phyloP scores from a whole-genome alignment of 1,140 invertebrate species.

The Neotoxoptera formosana region DNA sequence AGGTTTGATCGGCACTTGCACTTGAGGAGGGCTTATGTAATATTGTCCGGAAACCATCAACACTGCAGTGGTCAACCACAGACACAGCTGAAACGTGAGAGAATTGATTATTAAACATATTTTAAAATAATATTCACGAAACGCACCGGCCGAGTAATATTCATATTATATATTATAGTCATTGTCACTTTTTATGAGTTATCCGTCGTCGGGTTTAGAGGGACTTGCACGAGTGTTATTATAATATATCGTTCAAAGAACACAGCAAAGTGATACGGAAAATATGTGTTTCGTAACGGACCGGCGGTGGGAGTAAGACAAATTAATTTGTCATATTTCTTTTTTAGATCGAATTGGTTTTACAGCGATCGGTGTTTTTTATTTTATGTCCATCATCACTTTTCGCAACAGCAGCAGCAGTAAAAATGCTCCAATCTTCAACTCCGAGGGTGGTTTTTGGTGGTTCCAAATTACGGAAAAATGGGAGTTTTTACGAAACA shows the following conservation, averaged over 20 bases:
- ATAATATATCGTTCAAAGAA: neutral
- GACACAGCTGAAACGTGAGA: slow-evolving; percentile 6
- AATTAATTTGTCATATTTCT: neutral
- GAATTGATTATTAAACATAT: neutral
- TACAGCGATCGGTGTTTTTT: no score
- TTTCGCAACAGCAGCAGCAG: no score
- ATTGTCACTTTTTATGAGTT: no score
- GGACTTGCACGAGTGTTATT: no score
- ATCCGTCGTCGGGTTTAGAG: neutral
- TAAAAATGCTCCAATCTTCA: no score
- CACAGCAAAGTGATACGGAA: neutral
- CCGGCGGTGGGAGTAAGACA: neutral
- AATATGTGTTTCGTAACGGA: neutral
- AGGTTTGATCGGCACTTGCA: slow-evolving; percentile 18
- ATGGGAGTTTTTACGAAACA: neutral
- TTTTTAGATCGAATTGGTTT: no score
- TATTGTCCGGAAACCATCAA: slow-evolving; percentile 30
- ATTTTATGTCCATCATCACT: no score
- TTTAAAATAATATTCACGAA: neutral
- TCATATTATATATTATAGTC: no score
- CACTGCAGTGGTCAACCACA: neutral
- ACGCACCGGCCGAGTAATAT: neutral
- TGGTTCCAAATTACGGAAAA: no score
- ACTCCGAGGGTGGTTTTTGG: no score
- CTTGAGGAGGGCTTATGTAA: slow-evolving; percentile 14